Evolutionary conservation across 1,140 invertebrate genomes (phyloP), one percentile per base, ranked within the genome.

Genomic region (Parapsyche elsis): DNA sequence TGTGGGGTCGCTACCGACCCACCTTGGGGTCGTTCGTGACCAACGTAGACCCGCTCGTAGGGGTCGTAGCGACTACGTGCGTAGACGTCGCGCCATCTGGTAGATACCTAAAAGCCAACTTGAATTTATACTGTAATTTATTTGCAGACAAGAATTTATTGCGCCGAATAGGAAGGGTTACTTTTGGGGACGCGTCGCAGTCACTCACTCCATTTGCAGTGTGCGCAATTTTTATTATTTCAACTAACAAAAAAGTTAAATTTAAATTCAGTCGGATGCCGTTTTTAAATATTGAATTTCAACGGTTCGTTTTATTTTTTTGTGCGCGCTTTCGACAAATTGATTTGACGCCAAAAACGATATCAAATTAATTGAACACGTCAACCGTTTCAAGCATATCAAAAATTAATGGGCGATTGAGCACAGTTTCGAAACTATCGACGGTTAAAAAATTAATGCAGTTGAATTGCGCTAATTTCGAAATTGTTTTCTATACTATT

Each of bases 1-100:
- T 73, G 71, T 45, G 26, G 10, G 67, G 19, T 38, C 9, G 59
- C 7, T 61, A 21, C 26, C 10, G 5, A 67, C 45, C 71, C 38
- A 16, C 71, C 71, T 21, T 30, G 16, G 71, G 71, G 45, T 46
- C 38, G 71, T 73, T 73, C 71, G 71, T 73, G 71, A 73, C 71
- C 45, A 10, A 7, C 67, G 67, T 71, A 71, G 26, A 71, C 10
- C 59, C 14, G 26, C 21, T 67, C 61, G 61, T 67, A 16, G 14
- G 24, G 24, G 61, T 16, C 19, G 53, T 21, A 67, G 67, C 4
- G 26, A 26, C 67, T 71, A 71, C 67, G 67, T 71, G 67, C 67
- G 67, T 71, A 38, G 24, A 30, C 67, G 26, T 7, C 5, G 67
- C 67, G 26, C 67, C 67, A 71, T 71, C 67, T 71, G 67, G 4